Evolutionary conservation across 1,140 invertebrate genomes (phyloP).

Genomic region (Lasioglossum albipes): DNA sequence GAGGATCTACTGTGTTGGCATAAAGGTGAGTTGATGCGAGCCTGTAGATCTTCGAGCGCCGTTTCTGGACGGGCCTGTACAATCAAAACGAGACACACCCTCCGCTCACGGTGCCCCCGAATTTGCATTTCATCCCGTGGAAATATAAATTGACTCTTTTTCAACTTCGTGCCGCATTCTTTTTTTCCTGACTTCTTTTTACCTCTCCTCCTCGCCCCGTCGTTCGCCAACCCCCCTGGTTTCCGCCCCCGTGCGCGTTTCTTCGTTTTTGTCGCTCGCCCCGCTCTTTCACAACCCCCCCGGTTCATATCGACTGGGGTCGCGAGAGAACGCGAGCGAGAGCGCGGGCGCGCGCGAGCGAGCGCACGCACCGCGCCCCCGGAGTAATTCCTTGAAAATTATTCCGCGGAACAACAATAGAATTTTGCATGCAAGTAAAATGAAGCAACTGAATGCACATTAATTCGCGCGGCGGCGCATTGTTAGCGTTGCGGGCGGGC

Average conservation of each 20-base stretch:
- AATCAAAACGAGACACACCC: slow-evolving; percentile 3
- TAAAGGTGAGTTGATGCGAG: no score
- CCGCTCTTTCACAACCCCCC: not conserved
- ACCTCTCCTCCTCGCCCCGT: not conserved
- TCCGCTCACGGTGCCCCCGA: not conserved
- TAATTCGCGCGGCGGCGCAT: slow-evolving; percentile 36
- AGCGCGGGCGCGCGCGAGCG: not conserved
- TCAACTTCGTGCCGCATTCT: not conserved
- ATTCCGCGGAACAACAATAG: slow-evolving; percentile 43
- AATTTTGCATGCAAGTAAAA: slow-evolving; percentile 50
- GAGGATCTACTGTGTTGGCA: no score
- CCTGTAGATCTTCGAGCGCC: no score
- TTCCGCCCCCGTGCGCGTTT: not conserved
- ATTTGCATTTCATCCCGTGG: slow-evolving; percentile 41
- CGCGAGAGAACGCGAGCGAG: no score
- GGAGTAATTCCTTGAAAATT: slow-evolving; percentile 48
- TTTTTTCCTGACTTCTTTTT: not conserved
- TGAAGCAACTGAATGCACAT: slow-evolving; percentile 41
- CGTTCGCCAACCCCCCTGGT: no score
- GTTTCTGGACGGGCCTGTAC: not conserved
- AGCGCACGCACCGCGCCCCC: slow-evolving; percentile 5
- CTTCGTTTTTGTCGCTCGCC: no score
- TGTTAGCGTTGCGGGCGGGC: not conserved
- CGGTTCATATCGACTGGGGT: slow-evolving; percentile 27
- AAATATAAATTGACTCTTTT: slow-evolving; percentile 22